phyloP scores from a whole-genome alignment of 1,140 invertebrate species.

The Eumaeus atala region DNA sequence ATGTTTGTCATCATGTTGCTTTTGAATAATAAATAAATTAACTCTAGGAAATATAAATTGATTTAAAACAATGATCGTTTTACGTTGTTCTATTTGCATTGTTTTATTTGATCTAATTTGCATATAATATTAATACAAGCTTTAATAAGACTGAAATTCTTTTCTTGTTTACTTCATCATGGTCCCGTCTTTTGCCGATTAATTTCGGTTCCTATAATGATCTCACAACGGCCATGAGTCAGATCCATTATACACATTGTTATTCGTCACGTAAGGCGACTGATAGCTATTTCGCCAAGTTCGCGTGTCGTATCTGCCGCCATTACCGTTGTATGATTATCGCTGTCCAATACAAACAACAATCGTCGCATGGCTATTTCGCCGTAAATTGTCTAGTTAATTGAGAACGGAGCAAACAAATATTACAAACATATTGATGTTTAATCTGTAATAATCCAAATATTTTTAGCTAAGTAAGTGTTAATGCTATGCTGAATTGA shows the following conservation, averaged over 20 bases:
- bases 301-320: slow-evolving; percentile 24
- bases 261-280: not conserved
- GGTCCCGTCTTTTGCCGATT: not conserved
- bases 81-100: no score
- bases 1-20: no score
- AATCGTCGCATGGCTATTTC: slow-evolving; percentile 17
- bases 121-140: no score
- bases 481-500: no score
- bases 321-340: slow-evolving; percentile 19
- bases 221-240: not conserved
- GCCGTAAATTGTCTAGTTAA: slow-evolving; percentile 19
- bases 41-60: no score
- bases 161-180: no score
- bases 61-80: no score
- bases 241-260: slow-evolving; percentile 6
- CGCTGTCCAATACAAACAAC: slow-evolving; percentile 21
- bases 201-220: not conserved
- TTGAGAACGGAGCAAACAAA: slow-evolving; percentile 24
- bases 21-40: no score
- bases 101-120: no score
- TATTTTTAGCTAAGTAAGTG: no score
- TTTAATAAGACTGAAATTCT: no score
- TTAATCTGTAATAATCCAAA: slow-evolving; percentile 13
- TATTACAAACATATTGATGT: slow-evolving; percentile 20
- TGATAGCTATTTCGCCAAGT: slow-evolving; percentile 21